These are phyloP conservation scores for Stomorhina lunata DNA, from an alignment of 2,888 invertebrate species.

Conservation along the genomic window DNA sequence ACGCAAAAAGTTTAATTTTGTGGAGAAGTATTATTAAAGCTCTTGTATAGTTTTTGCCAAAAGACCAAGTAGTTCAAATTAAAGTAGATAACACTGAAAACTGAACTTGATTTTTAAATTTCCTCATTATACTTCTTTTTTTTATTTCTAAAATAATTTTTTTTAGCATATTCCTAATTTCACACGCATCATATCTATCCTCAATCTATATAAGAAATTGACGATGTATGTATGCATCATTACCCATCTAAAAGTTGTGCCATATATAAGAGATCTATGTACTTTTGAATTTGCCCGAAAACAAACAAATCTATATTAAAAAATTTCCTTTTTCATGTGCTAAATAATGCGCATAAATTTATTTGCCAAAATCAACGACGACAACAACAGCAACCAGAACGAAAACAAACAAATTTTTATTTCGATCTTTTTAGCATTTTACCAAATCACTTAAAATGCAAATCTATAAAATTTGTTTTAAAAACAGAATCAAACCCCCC, in stretches of 20 bases:
- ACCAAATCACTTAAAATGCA: slow-evolving; percentile 40
- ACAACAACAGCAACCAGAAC: not conserved
- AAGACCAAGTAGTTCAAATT: too few species aligned
- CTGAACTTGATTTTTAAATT: too few species aligned
- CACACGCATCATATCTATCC: too few species aligned
- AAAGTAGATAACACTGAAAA: too few species aligned
- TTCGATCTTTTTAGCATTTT: not conserved
- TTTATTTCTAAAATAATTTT: too few species aligned
- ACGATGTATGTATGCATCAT: not conserved
- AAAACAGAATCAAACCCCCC: not conserved
- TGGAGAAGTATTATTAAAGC: too few species aligned
- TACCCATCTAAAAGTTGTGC: not conserved
- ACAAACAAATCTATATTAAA: not conserved
- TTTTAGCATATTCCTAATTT: too few species aligned
- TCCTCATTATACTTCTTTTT: too few species aligned
- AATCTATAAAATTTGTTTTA: slow-evolving; percentile 18
- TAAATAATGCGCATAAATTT: slow-evolving; percentile 53
- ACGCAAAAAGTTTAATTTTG: too few species aligned
- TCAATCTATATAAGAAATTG: too few species aligned
- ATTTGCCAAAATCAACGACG: not conserved
- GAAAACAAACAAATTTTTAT: not conserved
- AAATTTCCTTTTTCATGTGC: slow-evolving; percentile 38
- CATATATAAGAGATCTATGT: not conserved
- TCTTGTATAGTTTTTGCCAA: too few species aligned
- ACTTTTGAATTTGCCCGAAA: not conserved